Conservation (phyloP, 2,797 vertebrate species). For the Telmatherina bonti region DNA sequence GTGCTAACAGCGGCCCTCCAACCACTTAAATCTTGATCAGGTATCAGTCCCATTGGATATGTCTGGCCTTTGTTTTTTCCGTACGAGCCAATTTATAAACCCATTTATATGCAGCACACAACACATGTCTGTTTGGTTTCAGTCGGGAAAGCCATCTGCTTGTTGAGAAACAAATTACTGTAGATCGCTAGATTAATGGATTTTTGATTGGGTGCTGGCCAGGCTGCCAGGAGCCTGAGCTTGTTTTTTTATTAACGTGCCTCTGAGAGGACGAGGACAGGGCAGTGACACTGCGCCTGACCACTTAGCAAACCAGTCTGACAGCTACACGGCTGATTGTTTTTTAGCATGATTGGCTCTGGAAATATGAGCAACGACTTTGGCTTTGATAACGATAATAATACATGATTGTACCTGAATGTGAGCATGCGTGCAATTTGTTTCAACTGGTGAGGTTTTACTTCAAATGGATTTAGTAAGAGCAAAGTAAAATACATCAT, state of each 20-base stretch:
- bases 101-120: constrained; percentile 58
- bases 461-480: constrained; percentile 1
- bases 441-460: constrained; percentile 21
- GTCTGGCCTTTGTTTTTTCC: constrained; percentile 34
- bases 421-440: not conserved
- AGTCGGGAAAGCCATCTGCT: constrained; percentile 67
- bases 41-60: constrained; percentile 21
- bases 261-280: constrained; percentile 51
- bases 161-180: constrained; percentile 71
- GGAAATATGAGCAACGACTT: constrained; percentile 13
- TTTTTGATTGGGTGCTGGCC: constrained; percentile 72
- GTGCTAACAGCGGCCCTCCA: constrained; percentile 16
- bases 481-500: constrained; percentile 6
- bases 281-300: constrained; percentile 30
- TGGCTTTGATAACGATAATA: constrained; percentile 15
- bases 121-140: constrained; percentile 65
- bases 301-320: constrained; percentile 30
- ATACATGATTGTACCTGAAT: not conserved
- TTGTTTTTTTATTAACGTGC: constrained; percentile 46
- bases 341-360: constrained; percentile 19
- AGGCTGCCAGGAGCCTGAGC: constrained; percentile 59
- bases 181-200: constrained; percentile 73
- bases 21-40: constrained; percentile 41
- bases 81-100: constrained; percentile 37
- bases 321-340: constrained; percentile 23